phyloP scores from a whole-genome alignment of 1,140 invertebrate genomes.

The Dysdera silvatica region DNA sequence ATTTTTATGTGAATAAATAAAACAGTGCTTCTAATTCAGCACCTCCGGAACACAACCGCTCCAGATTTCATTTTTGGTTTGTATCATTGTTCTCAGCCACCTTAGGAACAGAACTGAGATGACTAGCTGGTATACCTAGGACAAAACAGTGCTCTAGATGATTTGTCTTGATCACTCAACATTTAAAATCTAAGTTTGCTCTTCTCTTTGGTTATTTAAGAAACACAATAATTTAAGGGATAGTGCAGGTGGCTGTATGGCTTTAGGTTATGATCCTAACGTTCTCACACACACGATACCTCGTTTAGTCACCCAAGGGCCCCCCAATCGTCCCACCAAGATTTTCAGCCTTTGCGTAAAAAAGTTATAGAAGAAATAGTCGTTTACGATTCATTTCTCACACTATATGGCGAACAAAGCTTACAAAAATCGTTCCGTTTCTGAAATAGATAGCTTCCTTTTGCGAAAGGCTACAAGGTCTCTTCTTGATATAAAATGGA shows the following conservation, averaged over 20 bases:
- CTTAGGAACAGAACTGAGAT: slow-evolving; percentile 17
- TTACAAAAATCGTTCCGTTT: no score
- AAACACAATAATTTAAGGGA: slow-evolving; percentile 26
- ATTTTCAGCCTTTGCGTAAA: no score
- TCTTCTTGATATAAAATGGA: no score
- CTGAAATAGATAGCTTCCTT: no score
- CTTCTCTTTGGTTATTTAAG: slow-evolving; percentile 8
- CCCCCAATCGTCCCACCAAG: no score
- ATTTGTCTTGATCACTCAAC: slow-evolving; percentile 25
- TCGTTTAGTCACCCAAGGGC: slow-evolving; percentile 29
- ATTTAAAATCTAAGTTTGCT: slow-evolving; percentile 28
- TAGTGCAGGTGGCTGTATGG: slow-evolving; percentile 28
- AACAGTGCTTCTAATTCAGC: slow-evolving; percentile 28
- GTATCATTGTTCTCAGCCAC: slow-evolving; percentile 14
- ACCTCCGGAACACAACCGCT: slow-evolving; percentile 25
- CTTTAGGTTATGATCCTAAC: slow-evolving; percentile 24
- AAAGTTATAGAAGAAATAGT: no score
- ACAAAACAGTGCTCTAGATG: slow-evolving; percentile 23
- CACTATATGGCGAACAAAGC: no score
- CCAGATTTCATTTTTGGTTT: slow-evolving; percentile 12
- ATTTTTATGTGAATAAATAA: slow-evolving; percentile 29
- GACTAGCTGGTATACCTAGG: slow-evolving; percentile 18
- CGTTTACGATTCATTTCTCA: no score
- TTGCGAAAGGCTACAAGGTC: no score
- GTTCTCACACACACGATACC: no score